phyloP scores from a whole-genome alignment of 1,140 invertebrate species.

The Pogonus chalceus region DNA sequence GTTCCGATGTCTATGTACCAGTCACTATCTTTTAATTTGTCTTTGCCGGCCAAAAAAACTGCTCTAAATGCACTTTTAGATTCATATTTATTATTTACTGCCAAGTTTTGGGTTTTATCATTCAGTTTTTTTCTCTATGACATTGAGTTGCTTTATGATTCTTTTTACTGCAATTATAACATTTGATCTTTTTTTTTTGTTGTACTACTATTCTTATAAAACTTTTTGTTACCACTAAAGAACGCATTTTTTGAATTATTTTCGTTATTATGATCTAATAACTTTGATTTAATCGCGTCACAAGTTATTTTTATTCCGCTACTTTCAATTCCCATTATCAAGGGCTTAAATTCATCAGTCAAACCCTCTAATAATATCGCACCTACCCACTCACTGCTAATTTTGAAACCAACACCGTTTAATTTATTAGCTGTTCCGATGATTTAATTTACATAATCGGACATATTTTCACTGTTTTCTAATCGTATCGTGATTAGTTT shows the following conservation, averaged over 20 bases:
- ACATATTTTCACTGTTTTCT: constrained; percentile 21
- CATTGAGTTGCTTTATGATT: background rate
- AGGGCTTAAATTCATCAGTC: constrained; percentile 27
- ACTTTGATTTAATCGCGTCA: constrained; percentile 24
- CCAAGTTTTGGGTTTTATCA: background rate
- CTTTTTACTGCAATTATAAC: background rate
- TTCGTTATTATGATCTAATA: constrained; percentile 15
- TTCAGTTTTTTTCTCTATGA: background rate
- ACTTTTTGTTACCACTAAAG: background rate
- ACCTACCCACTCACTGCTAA: constrained; percentile 31
- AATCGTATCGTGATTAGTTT: constrained; percentile 23
- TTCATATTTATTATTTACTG: background rate
- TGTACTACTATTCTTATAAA: background rate
- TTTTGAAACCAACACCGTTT: constrained; percentile 19
- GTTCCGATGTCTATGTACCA: background rate
- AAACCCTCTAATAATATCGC: constrained; percentile 29
- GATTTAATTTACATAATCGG: constrained; percentile 18
- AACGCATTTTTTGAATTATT: background rate
- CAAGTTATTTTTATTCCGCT: constrained; percentile 13
- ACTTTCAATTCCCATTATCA: constrained; percentile 31
- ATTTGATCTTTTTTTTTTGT: background rate
- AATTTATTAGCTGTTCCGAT: constrained; percentile 19
- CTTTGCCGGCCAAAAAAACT: background rate
- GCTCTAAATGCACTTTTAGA: background rate
- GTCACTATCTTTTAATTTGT: background rate